Evolutionary conservation across 2,797 vertebrate species (phyloP).

Genomic region (Sarcoramphus papa): DNA sequence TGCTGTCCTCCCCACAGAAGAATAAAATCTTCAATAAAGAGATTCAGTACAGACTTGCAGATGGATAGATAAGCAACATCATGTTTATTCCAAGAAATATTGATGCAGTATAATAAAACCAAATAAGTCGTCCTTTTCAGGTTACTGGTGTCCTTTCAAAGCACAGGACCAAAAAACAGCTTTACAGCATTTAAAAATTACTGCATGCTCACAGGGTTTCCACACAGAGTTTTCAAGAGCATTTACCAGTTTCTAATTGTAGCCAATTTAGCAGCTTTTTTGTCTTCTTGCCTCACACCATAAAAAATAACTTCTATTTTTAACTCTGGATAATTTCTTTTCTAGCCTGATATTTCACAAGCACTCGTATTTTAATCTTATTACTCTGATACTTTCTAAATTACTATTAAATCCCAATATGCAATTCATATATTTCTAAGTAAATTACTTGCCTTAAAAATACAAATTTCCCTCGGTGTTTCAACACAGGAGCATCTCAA

Average conservation of each 20-base stretch:
- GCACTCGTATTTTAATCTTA: neutral
- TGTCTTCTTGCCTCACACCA: neutral
- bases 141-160: neutral
- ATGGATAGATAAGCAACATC: neutral
- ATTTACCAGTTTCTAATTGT: neutral
- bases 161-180: neutral
- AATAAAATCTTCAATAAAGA: neutral
- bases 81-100: neutral
- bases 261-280: neutral
- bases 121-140: neutral
- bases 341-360: neutral
- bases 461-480: conserved; percentile 63
- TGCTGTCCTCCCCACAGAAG: neutral
- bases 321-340: neutral
- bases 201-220: neutral
- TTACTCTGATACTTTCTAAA: conserved; percentile 21
- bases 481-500: conserved; percentile 29
- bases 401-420: conserved; percentile 44
- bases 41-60: neutral
- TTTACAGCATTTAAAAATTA: neutral
- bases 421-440: conserved; percentile 51
- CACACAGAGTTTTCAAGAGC: neutral
- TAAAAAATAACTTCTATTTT: conserved; percentile 10
- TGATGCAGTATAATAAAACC: neutral
- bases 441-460: conserved; percentile 65